Conservation (phyloP, 2,797 vertebrate species). For the Urosaurus nigricauda region DNA sequence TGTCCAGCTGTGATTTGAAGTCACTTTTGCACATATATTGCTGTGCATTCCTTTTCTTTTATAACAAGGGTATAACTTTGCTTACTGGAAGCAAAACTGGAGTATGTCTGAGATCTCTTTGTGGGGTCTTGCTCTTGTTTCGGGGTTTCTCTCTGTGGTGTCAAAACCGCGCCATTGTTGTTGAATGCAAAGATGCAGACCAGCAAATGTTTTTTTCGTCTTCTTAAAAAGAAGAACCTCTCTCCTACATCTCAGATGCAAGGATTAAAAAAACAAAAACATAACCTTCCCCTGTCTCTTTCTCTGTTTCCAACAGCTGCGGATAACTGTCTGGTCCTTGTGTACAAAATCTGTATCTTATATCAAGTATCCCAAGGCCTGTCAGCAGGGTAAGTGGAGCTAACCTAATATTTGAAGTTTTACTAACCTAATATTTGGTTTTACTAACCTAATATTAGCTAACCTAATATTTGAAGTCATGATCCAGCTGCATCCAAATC, state of each 20-base stretch:
- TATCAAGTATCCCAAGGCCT: slow-evolving; percentile 97
- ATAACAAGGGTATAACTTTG: not conserved
- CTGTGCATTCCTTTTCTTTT: not conserved
- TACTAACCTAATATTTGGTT: accelerated
- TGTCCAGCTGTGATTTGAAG: not conserved
- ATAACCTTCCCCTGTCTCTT: slow-evolving; percentile 11
- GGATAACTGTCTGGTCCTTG: slow-evolving; percentile 97
- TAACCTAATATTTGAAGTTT: accelerated
- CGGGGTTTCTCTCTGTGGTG: not conserved
- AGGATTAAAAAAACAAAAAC: not conserved
- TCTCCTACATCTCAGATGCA: not conserved
- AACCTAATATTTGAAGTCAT: accelerated
- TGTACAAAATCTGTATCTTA: slow-evolving; percentile 98
- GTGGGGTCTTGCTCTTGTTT: not conserved
- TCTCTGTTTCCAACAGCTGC: slow-evolving; percentile 83
- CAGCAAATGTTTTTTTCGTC: not conserved
- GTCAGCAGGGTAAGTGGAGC: slow-evolving; percentile 91
- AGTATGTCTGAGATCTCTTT: not conserved
- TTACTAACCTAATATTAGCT: accelerated
- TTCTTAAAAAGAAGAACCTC: not conserved
- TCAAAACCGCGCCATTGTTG: not conserved
- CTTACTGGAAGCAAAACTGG: not conserved
- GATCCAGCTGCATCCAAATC: accelerated
- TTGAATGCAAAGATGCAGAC: too few relatives aligned
- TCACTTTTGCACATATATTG: not conserved